These are phyloP conservation scores for Amia ocellicauda DNA, from an alignment of 2,113 vertebrate genomes.

Conservation along the genomic window DNA sequence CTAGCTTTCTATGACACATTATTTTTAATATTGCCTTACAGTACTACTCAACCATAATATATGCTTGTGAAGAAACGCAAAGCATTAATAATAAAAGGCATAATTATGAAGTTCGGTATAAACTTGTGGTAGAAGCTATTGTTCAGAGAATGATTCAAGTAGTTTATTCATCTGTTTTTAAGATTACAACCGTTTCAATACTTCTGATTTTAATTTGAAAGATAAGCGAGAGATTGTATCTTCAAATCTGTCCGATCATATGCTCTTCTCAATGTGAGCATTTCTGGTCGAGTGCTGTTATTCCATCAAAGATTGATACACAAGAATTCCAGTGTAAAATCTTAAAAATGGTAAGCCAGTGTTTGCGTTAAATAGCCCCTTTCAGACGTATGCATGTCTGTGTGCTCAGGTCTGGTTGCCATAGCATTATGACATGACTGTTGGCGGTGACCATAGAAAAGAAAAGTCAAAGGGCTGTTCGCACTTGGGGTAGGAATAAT, in stretches of 20 bases:
- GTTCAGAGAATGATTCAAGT: too few relatives aligned
- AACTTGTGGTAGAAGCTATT: too few relatives aligned
- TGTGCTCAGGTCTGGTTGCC: constrained; percentile 50
- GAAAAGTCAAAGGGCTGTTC: constrained; percentile 30
- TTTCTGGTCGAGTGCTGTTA: not conserved
- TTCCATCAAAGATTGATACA: not conserved
- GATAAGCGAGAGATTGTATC: too few relatives aligned
- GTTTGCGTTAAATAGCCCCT: constrained; percentile 35
- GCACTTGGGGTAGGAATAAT: constrained; percentile 34
- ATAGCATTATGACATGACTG: constrained; percentile 39
- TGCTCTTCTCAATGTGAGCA: constrained; percentile 1
- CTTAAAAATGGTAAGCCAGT: constrained; percentile 15
- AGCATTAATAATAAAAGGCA: too few relatives aligned
- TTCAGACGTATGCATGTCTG: constrained; percentile 43
- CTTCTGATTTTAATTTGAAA: too few relatives aligned
- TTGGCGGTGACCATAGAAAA: constrained; percentile 30
- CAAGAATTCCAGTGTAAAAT: constrained; percentile 12
- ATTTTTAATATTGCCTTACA: too few relatives aligned
- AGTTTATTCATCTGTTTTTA: too few relatives aligned
- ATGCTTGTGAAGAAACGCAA: too few relatives aligned
- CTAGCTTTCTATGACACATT: too few relatives aligned
- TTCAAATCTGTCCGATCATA: not conserved
- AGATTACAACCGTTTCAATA: too few relatives aligned
- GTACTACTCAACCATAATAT: too few relatives aligned
- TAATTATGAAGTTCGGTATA: too few relatives aligned